Conservation (phyloP, 2,888 invertebrate genomes). For the Rugalucina vietnamica region DNA sequence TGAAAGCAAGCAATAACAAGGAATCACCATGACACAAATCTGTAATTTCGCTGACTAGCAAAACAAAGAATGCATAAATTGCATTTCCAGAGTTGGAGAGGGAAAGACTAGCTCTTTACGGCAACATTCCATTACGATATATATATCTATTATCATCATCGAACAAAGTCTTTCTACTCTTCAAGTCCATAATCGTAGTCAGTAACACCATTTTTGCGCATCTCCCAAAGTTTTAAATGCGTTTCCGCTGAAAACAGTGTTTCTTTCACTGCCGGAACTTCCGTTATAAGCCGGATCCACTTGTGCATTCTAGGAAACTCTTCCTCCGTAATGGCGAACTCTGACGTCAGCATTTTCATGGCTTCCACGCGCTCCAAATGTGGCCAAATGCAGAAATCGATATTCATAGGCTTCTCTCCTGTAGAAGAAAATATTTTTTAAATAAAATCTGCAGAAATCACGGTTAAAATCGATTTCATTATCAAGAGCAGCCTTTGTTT, state of each 20-base stretch:
- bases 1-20: too few species aligned
- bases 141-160: too few species aligned
- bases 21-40: too few species aligned
- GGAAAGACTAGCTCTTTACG: too few species aligned
- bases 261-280: slow-evolving; percentile 55
- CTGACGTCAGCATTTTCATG: neutral
- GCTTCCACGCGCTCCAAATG: slow-evolving; percentile 48
- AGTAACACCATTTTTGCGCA: neutral
- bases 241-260: slow-evolving; percentile 24
- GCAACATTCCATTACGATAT: too few species aligned
- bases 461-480: neutral
- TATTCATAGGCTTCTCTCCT: slow-evolving; percentile 55
- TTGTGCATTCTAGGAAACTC: slow-evolving; percentile 37
- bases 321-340: slow-evolving; percentile 25
- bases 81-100: too few species aligned
- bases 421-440: neutral
- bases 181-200: neutral
- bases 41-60: too few species aligned
- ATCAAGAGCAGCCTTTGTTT: neutral
- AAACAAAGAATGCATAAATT: too few species aligned
- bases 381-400: slow-evolving; percentile 63
- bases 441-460: neutral
- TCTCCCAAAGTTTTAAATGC: neutral
- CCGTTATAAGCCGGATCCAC: slow-evolving; percentile 52
- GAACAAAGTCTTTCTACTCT: too few species aligned